Evolutionary conservation across 2,888 invertebrate genomes (phyloP), one percentile per base, ranked within the genome.

Genomic region (Phrixothrix hirtus): DNA sequence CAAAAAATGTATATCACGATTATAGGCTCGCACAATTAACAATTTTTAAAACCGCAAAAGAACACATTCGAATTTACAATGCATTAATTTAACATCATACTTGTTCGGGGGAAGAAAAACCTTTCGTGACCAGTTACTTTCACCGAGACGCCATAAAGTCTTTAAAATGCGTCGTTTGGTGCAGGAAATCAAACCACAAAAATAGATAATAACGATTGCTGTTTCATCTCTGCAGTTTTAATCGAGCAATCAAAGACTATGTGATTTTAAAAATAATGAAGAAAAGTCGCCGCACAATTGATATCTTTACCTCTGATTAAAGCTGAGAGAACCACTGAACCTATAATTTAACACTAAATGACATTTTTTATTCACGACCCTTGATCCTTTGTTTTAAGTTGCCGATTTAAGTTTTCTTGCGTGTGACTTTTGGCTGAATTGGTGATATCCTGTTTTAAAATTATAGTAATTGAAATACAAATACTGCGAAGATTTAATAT

Each of bases 371-470:
- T 38, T 21, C 47, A 30, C 17, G 43, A 38, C 38, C 43, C 43
- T 42, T 37, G 52, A 57, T 60, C 58, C 57, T 60, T 60, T 60
- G 57, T 58, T 56, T 57, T 60, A 58, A 58, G 39, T 46, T 48
- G 57, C 54, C 60, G 58, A 60, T 60, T 46, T 47, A 13, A 17
- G 48, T 43, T 55, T 52, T 41, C 51, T 60, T 58, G 60, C 60
- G 60, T 60, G 60, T 43, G 45, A 54, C 42, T 49, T 49, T 52
- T 44, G 38, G 17, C 31, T 38, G 55, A 58, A 60, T 60, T 41
- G 60, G 53, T 58, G 57, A 59, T 60, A 60, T 60, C 60, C 60
- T 60, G 60, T 53, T 44, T 29, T 39, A 45, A 60, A 60, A 48
- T 48, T 48, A 48, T 53, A 53, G 48, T 53, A 29, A 53, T 53